phyloP scores from a whole-genome alignment of 2,797 vertebrate species.

The Eulemur mongoz region DNA sequence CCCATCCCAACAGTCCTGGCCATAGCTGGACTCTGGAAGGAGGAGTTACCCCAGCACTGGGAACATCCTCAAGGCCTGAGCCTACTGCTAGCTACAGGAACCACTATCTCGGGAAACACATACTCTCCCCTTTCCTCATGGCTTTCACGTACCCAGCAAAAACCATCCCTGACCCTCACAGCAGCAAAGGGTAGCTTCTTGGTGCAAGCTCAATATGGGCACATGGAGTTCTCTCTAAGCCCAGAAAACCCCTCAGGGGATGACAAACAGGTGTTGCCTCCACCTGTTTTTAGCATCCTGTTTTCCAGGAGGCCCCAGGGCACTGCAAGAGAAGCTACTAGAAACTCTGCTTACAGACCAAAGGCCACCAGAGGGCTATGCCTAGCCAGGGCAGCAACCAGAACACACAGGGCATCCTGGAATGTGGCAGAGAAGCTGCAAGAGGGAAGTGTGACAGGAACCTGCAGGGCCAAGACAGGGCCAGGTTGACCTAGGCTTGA shows the following conservation, averaged over 20 bases:
- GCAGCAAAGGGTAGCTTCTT: background rate
- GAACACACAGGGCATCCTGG: background rate
- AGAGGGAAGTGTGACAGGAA: background rate
- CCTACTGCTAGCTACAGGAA: background rate
- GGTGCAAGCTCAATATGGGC: no score
- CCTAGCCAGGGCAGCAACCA: background rate
- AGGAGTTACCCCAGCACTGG: background rate
- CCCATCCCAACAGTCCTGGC: background rate
- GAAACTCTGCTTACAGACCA: background rate
- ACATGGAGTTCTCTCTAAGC: rapidly evolving
- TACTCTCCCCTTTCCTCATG: rapidly evolving
- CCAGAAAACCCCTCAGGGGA: background rate
- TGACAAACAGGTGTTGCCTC: background rate
- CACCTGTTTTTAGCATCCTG: background rate
- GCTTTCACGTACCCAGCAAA: background rate
- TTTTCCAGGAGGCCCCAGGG: background rate
- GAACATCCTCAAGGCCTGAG: background rate
- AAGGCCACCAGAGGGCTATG: background rate
- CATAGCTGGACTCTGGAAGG: background rate
- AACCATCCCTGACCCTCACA: background rate
- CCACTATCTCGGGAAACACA: background rate
- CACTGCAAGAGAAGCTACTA: background rate
- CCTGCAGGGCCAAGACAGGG: background rate
- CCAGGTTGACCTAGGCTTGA: rapidly evolving
- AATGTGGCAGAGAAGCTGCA: background rate